Evolutionary conservation across 2,797 vertebrate species (phyloP).

Genomic region (Coendou prehensilis): DNA sequence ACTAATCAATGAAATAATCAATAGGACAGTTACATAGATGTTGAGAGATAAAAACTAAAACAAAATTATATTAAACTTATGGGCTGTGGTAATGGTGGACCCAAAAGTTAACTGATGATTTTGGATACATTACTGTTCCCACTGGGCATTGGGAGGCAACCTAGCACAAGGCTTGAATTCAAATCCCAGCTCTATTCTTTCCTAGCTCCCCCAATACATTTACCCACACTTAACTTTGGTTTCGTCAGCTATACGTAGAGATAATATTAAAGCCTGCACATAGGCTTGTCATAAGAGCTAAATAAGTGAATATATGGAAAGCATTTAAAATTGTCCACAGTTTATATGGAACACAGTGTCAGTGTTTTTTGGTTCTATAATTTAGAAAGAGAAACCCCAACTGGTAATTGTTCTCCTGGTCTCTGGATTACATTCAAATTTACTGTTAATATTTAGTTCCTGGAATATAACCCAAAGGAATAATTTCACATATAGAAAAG

Average conservation of each 20-base stretch:
- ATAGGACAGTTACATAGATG: background rate
- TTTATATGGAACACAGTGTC: background rate
- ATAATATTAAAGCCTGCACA: background rate
- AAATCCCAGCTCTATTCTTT: background rate
- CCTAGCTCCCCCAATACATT: background rate
- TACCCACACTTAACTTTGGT: background rate
- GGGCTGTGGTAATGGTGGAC: background rate
- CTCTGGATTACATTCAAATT: conserved; percentile 5
- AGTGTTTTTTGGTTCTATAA: background rate
- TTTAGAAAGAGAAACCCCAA: background rate
- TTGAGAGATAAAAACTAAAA: background rate
- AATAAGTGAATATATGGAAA: background rate
- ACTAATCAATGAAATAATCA: background rate
- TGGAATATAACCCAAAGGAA: background rate
- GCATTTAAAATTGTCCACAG: background rate
- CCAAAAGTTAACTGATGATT: background rate
- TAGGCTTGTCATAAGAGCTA: background rate
- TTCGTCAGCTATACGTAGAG: background rate
- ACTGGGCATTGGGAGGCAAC: too few species aligned
- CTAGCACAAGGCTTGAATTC: background rate
- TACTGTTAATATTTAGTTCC: background rate
- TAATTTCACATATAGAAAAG: background rate
- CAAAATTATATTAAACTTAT: background rate
- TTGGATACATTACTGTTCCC: background rate
- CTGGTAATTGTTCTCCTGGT: background rate